A percentile compares a stretch with the other conserved stretches of the same genome.
Evolutionary conservation across 1,140 invertebrate species (phyloP).

Genomic region (Oryzaephilus surinamensis): DNA sequence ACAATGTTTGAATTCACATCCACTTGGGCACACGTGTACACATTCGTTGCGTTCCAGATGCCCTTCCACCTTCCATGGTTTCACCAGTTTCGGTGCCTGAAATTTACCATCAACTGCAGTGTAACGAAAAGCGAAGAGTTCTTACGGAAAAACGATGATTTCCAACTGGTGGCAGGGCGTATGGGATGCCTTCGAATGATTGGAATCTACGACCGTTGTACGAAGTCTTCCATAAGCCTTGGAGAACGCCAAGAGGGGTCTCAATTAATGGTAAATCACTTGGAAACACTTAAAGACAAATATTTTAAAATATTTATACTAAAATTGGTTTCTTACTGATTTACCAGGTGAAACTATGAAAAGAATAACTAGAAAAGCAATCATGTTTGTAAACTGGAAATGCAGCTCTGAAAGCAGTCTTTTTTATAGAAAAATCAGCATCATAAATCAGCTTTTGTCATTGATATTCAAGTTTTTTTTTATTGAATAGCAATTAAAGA

Average conservation of each 20-base stretch:
- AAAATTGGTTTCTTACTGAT: too few species aligned
- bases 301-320: too few species aligned
- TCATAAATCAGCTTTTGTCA: too few species aligned
- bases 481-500: too few species aligned
- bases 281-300: too few species aligned
- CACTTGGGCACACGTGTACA: neutral
- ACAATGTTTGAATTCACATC: neutral
- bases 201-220: neutral
- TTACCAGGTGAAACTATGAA: too few species aligned
- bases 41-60: neutral
- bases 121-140: neutral
- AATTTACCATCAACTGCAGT: neutral
- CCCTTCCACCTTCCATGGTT: neutral
- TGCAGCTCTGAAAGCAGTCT: too few species aligned
- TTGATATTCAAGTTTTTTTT: too few species aligned
- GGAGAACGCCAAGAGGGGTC: neutral
- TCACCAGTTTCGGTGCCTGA: neutral
- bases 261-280: neutral
- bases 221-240: neutral
- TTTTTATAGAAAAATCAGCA: too few species aligned
- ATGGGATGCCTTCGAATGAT: constrained; percentile 44
- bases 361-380: too few species aligned
- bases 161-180: constrained; percentile 44
- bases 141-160: constrained; percentile 39
- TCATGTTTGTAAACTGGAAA: too few species aligned